Evolutionary conservation across 2,113 vertebrate species (phyloP), one percentile per base, ranked within the genome.

Genomic region (human (Homo sapiens)): DNA sequence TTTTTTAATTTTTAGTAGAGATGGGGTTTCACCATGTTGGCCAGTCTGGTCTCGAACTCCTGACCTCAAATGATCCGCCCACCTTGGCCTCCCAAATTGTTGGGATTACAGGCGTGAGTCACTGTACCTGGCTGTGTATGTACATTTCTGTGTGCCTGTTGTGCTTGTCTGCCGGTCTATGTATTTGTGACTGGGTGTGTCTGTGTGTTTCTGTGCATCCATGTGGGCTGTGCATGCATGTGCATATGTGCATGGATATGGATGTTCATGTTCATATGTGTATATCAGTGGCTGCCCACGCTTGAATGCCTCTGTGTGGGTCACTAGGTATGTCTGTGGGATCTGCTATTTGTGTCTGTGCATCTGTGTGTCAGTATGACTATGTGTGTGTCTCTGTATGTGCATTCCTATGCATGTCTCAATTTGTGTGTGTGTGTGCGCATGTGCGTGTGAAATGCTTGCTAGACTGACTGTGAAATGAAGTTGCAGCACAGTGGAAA

Each of bases 271-370:
- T 38, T 66, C 8, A 16, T 20, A 27, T 64, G 57, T 57, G 2
- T 59, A 0, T 66, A 2, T 55, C 45, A 11, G 25, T 17, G 50
- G n/a, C 18, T 0, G 1, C 52, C 70, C 17, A 4, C 1, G 5
- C 57, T 12, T 68, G 76, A 76, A 66, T 32, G 17, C 40, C 23
- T 20, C 11, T 38, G 14, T n/a, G 64, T 38, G 52, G 48, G 73
- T 83, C 87, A 16, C 32, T 40, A n/a, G 81, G 25, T 10, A 3
- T 3, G 8, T 61, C 55, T 52, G 0, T 84, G 40, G 84, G 25
- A 18, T 76, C 70, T 73, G 80, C 82, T 48, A 1, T 81, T 89
- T n/a, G 78, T 82, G 70, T 59, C 4, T 73, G 64, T 55, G 52
- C 18, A 55, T 20, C 18, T 55, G 18, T 81, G 52, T 91, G 59